These are phyloP conservation scores for Heliothis virescens DNA, from an alignment of 1,140 invertebrate species.

Conservation along the genomic window DNA sequence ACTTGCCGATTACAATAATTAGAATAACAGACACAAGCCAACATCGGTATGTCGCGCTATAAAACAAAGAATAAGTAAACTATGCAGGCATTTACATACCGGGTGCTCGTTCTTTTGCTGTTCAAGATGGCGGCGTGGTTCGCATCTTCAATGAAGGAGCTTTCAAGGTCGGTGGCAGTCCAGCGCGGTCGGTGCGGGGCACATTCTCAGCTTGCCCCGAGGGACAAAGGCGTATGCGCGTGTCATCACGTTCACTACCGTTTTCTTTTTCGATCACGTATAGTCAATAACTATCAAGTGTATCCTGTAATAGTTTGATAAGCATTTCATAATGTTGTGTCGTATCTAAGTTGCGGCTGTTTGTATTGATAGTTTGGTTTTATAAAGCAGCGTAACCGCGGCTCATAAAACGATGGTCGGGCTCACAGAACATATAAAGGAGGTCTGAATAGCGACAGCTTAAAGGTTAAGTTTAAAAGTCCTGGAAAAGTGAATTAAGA, in stretches of 20 bases:
- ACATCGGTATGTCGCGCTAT: not conserved
- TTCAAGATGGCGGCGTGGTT: conserved; percentile 7
- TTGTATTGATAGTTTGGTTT: not conserved
- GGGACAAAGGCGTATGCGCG: not conserved
- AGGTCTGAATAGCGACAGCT: too few relatives aligned
- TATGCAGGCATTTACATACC: conserved; percentile 18
- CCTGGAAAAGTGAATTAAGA: too few relatives aligned
- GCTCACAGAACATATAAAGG: too few relatives aligned
- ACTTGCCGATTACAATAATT: not conserved
- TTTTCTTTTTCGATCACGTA: conserved; percentile 34
- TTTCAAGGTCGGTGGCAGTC: conserved; percentile 11
- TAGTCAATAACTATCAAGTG: conserved; percentile 15
- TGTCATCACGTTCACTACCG: conserved; percentile 7
- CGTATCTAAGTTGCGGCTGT: not conserved
- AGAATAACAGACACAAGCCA: not conserved
- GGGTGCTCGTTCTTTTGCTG: not conserved
- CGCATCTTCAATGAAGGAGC: conserved; percentile 19
- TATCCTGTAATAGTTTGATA: conserved; percentile 29
- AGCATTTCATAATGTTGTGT: conserved; percentile 24
- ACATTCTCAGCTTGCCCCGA: not conserved
- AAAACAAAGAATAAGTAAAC: not conserved
- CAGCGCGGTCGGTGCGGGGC: not conserved
- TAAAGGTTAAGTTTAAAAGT: too few relatives aligned
- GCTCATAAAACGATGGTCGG: too few relatives aligned
- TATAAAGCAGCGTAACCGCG: too few relatives aligned